Percentiles rank a stretch among this genome's conserved stretches.
phyloP scores from a whole-genome alignment of 2,113 vertebrate species.

The Phycodurus eques region DNA sequence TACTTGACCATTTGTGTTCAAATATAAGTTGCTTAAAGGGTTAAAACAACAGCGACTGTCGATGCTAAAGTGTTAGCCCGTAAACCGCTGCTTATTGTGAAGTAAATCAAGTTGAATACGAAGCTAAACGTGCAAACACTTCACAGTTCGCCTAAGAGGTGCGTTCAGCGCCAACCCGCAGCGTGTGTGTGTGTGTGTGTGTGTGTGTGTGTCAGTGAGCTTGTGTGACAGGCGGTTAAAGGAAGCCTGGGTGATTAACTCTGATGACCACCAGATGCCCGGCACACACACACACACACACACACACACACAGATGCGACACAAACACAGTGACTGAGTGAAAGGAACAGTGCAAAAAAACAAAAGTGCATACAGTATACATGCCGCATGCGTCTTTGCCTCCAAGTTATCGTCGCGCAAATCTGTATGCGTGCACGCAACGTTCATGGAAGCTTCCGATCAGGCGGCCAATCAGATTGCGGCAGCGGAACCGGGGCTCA shows the following conservation, averaged over 20 bases:
- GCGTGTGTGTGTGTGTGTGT: conserved; percentile 6
- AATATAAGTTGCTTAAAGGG: too few species aligned
- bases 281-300: conserved; percentile 18
- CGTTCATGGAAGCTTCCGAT: background rate
- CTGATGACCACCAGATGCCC: conserved; percentile 68
- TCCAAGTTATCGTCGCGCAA: background rate
- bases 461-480: background rate
- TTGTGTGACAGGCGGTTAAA: conserved; percentile 43
- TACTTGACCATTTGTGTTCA: too few species aligned
- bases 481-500: background rate
- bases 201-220: conserved; percentile 22
- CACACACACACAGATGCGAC: conserved; percentile 1
- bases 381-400: background rate
- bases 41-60: too few species aligned
- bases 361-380: background rate
- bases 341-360: conserved; percentile 13
- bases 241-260: conserved; percentile 69
- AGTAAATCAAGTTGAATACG: too few species aligned
- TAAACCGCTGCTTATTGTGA: too few species aligned
- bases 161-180: background rate
- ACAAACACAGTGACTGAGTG: background rate
- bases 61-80: too few species aligned
- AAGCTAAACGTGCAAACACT: background rate
- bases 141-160: background rate
- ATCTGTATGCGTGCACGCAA: background rate